Base-by-base conservation (phyloP, 2,888 invertebrate species). In the Synergus itoensis region DNA sequence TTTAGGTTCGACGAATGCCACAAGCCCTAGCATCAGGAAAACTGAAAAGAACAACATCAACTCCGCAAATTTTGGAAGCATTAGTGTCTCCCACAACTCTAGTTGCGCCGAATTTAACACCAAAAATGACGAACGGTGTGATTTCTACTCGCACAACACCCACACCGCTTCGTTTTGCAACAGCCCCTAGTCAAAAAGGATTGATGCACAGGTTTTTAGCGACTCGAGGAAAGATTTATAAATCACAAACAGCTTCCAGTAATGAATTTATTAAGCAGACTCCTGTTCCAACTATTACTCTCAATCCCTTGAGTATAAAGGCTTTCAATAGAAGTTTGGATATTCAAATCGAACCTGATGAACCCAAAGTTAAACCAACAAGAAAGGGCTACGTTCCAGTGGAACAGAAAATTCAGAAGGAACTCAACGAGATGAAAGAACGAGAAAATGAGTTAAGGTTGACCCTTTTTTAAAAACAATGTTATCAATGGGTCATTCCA, bases 331-430 rank as follows among this genome's bases (percentile, higher is more conserved):
- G 83, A 21, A 88, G 86, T 57, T 65, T 90, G 40, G 85, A 89
- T 4, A 87, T 87, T 79, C 84, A 87, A 28, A 77, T 87, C 45
- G 86, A 88, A 41, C 85, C 85, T n/a, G 75, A 78, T 78, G 63
- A 28, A 16, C 9, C 89, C 87, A 69, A 90, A 88, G 41, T 48
- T 65, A 91, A 89, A 85, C 94, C 95, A 0, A 93, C 95, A 48
- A 94, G 97, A 79, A 96, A 96, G 84, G 97, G 97, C 18, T 97
- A 94, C 91, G 95, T 97, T 5, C 96, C 97, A 0, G 97, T 98
- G 3, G 97, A 98, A 90, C 96, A 97, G 88, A 97, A 97, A 92
- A 98, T 98, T 87, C 96, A 97, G 89, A 95, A 95, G 83, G 98
- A 98, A 91, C 93, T 98, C 76, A 94, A 95, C 89, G 98, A 98